These are phyloP conservation scores for Poeciliopsis turneri DNA, from an alignment of 2,797 vertebrate species.

Conservation along the genomic window DNA sequence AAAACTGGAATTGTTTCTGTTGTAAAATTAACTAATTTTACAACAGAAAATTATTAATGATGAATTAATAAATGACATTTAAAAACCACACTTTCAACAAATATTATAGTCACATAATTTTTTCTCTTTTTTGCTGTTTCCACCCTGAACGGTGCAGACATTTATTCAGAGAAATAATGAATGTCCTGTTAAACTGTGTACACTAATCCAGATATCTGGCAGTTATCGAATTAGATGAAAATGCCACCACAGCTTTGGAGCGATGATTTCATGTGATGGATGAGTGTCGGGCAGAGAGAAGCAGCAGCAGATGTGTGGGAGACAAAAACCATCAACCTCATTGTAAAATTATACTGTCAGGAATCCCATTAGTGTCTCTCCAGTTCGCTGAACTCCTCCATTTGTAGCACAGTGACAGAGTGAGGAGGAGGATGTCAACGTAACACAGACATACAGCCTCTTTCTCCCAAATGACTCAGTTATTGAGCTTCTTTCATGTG, in stretches of 20 bases:
- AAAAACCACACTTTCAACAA: neutral
- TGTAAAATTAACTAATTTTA: neutral
- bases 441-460: slow-evolving; percentile 12
- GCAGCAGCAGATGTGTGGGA: slow-evolving; percentile 3
- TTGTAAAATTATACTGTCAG: slow-evolving; percentile 72
- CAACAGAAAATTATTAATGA: too few relatives aligned
- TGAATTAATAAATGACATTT: neutral
- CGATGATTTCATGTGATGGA: neutral
- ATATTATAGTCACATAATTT: neutral
- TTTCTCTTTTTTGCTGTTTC: neutral
- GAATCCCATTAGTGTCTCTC: slow-evolving; percentile 70
- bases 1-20: neutral
- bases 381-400: slow-evolving; percentile 64
- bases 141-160: neutral
- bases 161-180: neutral
- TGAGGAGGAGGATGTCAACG: neutral
- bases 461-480: neutral
- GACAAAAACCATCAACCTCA: slow-evolving; percentile 53
- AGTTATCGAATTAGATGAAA: neutral
- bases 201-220: neutral
- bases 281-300: neutral
- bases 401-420: slow-evolving; percentile 43
- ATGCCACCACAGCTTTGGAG: neutral
- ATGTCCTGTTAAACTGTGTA: neutral
- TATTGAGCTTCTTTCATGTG: neutral